Evolutionary conservation across 2,113 vertebrate species (phyloP).

Genomic region (Etia nguti): DNA sequence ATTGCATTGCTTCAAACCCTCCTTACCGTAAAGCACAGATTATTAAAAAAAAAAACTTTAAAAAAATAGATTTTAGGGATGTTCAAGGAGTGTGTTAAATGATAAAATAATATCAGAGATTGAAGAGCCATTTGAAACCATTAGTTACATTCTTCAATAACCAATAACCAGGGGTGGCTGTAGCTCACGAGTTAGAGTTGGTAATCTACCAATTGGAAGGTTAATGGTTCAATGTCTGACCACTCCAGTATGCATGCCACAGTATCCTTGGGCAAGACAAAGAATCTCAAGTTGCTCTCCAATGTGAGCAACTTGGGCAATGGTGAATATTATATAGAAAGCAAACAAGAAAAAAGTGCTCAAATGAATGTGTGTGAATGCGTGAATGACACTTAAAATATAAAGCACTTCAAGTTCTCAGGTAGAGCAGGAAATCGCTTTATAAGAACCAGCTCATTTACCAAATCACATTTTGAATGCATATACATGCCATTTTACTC

Average conservation of each 20-base stretch:
- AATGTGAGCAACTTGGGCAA: not conserved
- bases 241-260: not conserved
- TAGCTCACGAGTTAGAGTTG: not conserved
- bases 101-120: not conserved
- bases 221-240: not conserved
- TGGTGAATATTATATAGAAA: not conserved
- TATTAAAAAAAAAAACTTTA: not conserved
- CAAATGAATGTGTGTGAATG: fast-evolving
- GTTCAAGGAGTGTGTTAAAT: not conserved
- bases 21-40: not conserved
- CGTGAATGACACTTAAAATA: not conserved
- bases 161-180: not conserved
- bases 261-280: not conserved
- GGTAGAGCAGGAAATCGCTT: not conserved
- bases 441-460: not conserved
- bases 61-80: not conserved
- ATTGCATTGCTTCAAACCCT: not conserved
- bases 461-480: not conserved
- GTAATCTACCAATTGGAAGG: fast-evolving
- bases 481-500: not conserved
- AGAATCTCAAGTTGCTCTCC: not conserved
- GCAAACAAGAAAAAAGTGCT: not conserved
- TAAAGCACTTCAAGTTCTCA: fast-evolving
- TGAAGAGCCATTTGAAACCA: not conserved
- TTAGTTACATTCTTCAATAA: not conserved